phyloP scores from a whole-genome alignment of 2,888 invertebrate species.

The Tiphia femorata region DNA sequence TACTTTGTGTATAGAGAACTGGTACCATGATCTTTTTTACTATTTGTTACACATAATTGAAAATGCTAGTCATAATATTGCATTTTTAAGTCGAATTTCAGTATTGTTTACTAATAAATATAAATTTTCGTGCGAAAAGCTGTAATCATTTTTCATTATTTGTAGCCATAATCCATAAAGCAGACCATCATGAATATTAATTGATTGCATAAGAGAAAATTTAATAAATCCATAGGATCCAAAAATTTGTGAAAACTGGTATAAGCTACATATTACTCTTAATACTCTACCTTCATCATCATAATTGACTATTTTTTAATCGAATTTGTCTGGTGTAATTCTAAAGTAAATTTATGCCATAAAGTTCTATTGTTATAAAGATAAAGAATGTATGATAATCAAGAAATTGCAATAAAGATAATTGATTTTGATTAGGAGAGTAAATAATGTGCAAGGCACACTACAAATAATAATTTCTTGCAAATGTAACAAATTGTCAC shows the following conservation, averaged over 20 bases:
- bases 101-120: conserved; percentile 52
- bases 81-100: conserved; percentile 45
- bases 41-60: conserved; percentile 37
- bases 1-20: conserved; percentile 37
- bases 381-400: conserved; percentile 43
- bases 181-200: neutral
- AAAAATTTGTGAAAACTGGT: conserved; percentile 1
- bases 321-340: conserved; percentile 14
- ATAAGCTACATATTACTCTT: neutral
- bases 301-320: conserved; percentile 2
- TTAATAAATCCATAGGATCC: conserved; percentile 1
- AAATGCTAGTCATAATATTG: conserved; percentile 48
- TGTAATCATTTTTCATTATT: conserved; percentile 34
- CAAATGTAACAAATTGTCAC: too few species aligned
- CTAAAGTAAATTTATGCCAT: conserved; percentile 41
- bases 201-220: neutral
- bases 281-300: neutral
- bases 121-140: conserved; percentile 35
- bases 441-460: too few species aligned
- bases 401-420: conserved; percentile 14
- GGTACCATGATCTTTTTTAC: conserved; percentile 36
- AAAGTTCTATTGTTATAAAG: conserved; percentile 53
- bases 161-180: conserved; percentile 12
- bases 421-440: neutral
- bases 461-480: too few species aligned